phyloP scores from a whole-genome alignment of 2,797 vertebrate species.

The Artibeus jamaicensis region DNA sequence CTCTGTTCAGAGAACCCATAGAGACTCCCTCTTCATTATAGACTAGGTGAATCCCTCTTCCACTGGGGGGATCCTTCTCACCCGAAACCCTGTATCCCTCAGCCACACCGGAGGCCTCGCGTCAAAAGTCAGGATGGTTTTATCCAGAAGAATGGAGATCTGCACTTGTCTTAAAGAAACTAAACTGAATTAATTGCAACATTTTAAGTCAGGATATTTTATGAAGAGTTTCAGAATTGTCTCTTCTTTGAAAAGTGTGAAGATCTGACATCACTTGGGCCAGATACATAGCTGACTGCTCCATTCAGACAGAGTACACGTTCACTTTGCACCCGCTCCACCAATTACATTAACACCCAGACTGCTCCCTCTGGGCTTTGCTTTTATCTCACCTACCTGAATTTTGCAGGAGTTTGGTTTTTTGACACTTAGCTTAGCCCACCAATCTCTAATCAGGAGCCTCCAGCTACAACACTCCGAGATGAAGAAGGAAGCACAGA shows the following conservation, averaged over 20 bases:
- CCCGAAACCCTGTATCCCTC: neutral
- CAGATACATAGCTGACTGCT: neutral
- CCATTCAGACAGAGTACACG: accelerated
- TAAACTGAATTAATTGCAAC: neutral
- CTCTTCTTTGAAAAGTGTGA: neutral
- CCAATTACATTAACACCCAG: neutral
- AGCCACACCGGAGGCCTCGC: neutral
- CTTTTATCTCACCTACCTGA: neutral
- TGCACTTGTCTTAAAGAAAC: neutral
- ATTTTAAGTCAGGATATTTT: neutral
- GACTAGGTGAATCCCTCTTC: neutral
- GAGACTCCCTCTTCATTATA: neutral
- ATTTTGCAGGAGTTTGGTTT: neutral
- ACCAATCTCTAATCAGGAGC: neutral
- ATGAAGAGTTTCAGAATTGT: neutral
- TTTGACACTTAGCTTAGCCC: neutral
- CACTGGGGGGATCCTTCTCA: neutral
- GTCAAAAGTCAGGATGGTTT: neutral
- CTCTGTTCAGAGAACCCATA: neutral
- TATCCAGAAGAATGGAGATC: neutral
- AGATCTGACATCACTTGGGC: neutral
- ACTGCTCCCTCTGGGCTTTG: neutral
- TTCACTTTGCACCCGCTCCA: too few relatives aligned
- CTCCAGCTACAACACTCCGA: neutral
- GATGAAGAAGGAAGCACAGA: neutral